Evolutionary conservation across 2,113 vertebrate genomes (phyloP), one percentile per base, ranked within the genome.

Genomic region (Larimichthys polyactis): DNA sequence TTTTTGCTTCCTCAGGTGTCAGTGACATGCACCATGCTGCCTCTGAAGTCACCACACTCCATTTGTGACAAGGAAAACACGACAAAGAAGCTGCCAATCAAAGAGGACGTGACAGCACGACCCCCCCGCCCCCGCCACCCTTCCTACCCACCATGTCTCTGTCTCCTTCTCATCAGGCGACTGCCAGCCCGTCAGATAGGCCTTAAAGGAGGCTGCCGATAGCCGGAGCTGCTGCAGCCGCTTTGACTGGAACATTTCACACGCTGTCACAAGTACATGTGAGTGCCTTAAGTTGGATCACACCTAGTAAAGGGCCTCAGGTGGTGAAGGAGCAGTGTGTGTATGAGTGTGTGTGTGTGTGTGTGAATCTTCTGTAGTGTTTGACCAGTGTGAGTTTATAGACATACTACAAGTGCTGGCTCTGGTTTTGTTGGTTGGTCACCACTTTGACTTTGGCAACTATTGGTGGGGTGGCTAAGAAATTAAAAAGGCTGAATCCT

Each of bases 171-270:
- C 90, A 75, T 91, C 90, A 89, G 79, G 64, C 84, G 40, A 88
- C 81, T 83, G 90, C 77, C 86, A 84, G 86, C 20, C 67, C 51
- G 32, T 86, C 86, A 91, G 91, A 92, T 91, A 93, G 76, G 79
- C 72, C 82, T 73, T 71, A 59, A 69, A 90, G 81, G 82, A 91
- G 82, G 80, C 69, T 1, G 68, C 78, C 44, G 92, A 91, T 91
- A 92, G 80, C 55, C 87, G 62, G 84, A 87, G 84, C 85, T 40
- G 54, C 87, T 11, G 67, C 78, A 78, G 81, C 83, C 81, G 74
- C 87, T 87, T 64, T 70, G 83, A 84, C 87, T 82, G 88, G 88
- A 87, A 88, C 79, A 70, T 90, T 92, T 93, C 89, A 90, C 93
- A 92, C 72, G 55, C 88, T 91, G 90, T 84, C 85, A 92, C 84